Percentiles rank a stretch among this genome's conserved stretches.
Conservation (phyloP, 2,888 invertebrate genomes). For the Plutella xylostella region DNA sequence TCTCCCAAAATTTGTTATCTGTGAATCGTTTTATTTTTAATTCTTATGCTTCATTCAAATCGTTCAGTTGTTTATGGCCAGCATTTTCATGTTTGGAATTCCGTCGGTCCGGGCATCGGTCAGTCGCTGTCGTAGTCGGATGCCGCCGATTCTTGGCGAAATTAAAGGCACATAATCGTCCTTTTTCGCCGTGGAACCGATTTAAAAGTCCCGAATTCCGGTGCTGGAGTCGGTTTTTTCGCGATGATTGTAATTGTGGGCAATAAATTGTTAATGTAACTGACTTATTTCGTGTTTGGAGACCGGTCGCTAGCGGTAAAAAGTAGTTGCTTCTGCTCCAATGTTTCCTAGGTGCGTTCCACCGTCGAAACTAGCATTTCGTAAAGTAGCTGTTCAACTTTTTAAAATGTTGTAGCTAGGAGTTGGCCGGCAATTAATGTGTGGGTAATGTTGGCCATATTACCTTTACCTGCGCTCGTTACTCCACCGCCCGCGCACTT, state of each 20-base stretch:
- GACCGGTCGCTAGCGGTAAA: slow-evolving; percentile 44
- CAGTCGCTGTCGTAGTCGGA: slow-evolving; percentile 31
- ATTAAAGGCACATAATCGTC: slow-evolving; percentile 37
- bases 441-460: slow-evolving; percentile 42
- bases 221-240: slow-evolving; percentile 44
- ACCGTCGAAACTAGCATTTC: slow-evolving; percentile 39
- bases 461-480: slow-evolving; percentile 19
- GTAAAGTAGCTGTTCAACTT: slow-evolving; percentile 38
- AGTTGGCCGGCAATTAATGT: slow-evolving; percentile 45
- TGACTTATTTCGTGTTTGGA: slow-evolving; percentile 42
- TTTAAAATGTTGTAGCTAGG: slow-evolving; percentile 49
- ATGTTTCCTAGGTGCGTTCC: slow-evolving; percentile 44
- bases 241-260: slow-evolving; percentile 61
- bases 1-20: slow-evolving; percentile 59
- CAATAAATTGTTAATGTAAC: slow-evolving; percentile 60
- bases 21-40: slow-evolving; percentile 46
- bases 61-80: slow-evolving; percentile 65
- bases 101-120: slow-evolving; percentile 28
- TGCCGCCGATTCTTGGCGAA: slow-evolving; percentile 59
- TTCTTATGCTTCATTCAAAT: slow-evolving; percentile 63
- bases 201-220: slow-evolving; percentile 53
- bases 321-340: slow-evolving; percentile 39
- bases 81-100: slow-evolving; percentile 68
- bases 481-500: slow-evolving; percentile 25
- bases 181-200: slow-evolving; percentile 52